phyloP scores from a whole-genome alignment of 2,113 vertebrate species.

The Myrmophylax atrothorax region DNA sequence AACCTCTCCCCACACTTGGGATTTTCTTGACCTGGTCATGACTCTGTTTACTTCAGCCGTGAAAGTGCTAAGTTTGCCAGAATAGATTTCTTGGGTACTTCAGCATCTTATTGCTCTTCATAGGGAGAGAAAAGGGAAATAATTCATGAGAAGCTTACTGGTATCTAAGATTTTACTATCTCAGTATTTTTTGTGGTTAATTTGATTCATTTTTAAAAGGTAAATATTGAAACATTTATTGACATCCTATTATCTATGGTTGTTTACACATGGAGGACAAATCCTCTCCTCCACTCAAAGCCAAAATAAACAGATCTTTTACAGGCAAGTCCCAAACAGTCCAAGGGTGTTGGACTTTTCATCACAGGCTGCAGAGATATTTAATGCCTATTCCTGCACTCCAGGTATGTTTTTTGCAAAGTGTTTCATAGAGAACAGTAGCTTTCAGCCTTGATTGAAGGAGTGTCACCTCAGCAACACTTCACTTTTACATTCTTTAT shows the following conservation, averaged over 20 bases:
- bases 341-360: background rate
- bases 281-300: background rate
- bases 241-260: constrained; percentile 3
- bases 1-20: background rate
- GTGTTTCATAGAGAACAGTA: background rate
- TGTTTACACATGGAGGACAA: constrained; percentile 9
- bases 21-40: background rate
- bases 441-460: background rate
- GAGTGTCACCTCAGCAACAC: background rate
- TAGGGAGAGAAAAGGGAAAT: background rate
- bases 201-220: background rate
- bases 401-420: background rate
- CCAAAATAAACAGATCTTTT: constrained; percentile 25
- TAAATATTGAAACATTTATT: background rate
- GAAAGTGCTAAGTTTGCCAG: background rate
- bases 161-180: background rate
- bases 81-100: background rate
- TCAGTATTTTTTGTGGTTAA: background rate
- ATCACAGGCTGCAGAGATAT: background rate
- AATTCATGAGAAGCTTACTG: background rate
- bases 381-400: background rate
- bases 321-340: background rate
- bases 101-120: background rate
- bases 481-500: background rate
- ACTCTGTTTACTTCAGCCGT: background rate